Evolutionary conservation across 1,140 invertebrate species (phyloP).

Genomic region (Pachyrhynchus sulphureomaculatus): DNA sequence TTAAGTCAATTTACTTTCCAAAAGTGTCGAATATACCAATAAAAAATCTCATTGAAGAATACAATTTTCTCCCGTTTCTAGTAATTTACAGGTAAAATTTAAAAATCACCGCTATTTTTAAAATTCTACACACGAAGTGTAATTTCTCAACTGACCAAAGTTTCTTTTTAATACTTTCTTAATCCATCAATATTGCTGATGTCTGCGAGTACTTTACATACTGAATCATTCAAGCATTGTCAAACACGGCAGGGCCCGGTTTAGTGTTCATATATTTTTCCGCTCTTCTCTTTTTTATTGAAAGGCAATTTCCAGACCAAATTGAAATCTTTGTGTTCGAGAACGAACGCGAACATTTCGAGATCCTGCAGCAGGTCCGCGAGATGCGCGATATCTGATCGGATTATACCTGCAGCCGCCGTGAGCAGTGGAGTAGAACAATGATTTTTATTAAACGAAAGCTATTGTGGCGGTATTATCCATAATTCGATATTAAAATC

Average conservation of each 20-base stretch:
- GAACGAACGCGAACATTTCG: conserved; percentile 44
- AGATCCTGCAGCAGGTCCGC: conserved; percentile 31
- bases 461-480: conserved; percentile 10
- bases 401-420: conserved; percentile 46
- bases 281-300: conserved; percentile 45
- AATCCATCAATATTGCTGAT: no score
- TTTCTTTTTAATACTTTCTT: no score
- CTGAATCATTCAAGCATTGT: conserved; percentile 34
- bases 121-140: background rate
- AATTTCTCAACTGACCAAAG: no score
- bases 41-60: no score
- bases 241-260: conserved; percentile 39
- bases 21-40: no score
- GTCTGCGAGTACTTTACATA: background rate
- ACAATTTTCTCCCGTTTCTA: no score
- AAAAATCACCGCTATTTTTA: no score
- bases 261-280: conserved; percentile 47
- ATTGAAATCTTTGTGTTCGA: conserved; percentile 53
- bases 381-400: conserved; percentile 48
- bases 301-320: conserved; percentile 52
- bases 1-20: no score
- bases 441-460: conserved; percentile 29
- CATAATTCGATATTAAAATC: conserved; percentile 12
- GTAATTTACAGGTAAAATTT: no score
- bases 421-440: conserved; percentile 26